A percentile compares a stretch with the other conserved stretches of the same genome.
These are phyloP conservation scores for Megathymus violae DNA, from an alignment of 1,140 invertebrate genomes.

Conservation along the genomic window DNA sequence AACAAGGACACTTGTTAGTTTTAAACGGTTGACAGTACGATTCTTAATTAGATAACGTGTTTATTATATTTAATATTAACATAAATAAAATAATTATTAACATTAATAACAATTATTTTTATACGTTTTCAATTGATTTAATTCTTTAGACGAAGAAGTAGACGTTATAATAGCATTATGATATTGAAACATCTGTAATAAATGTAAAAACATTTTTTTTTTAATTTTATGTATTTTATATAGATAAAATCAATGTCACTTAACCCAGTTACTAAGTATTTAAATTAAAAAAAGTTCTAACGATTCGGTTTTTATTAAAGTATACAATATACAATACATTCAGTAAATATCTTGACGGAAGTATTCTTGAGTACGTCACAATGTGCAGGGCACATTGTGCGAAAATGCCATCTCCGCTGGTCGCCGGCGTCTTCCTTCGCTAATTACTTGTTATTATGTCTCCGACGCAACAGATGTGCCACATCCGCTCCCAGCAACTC, in stretches of 20 bases:
- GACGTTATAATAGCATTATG: too few species aligned
- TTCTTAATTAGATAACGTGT: neutral
- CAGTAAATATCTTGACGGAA: constrained; percentile 46
- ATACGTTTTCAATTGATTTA: too few species aligned
- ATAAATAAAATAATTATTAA: too few species aligned
- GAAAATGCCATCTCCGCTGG: constrained; percentile 54
- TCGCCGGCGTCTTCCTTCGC: constrained; percentile 44
- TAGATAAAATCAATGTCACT: too few species aligned
- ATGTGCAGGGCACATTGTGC: constrained; percentile 76
- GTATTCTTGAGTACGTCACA: constrained; percentile 37
- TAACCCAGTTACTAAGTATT: too few species aligned
- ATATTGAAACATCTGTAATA: too few species aligned
- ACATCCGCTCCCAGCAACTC: constrained; percentile 67
- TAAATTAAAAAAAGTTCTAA: too few species aligned
- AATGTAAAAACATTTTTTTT: too few species aligned
- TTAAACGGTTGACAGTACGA: neutral
- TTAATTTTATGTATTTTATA: too few species aligned
- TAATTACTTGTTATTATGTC: constrained; percentile 77
- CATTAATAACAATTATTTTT: too few species aligned
- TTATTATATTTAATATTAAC: too few species aligned
- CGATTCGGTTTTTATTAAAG: neutral
- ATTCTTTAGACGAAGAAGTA: too few species aligned
- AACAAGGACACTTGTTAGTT: constrained; percentile 17
- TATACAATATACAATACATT: neutral
- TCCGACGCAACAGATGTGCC: constrained; percentile 75